Evolutionary conservation across 2,797 vertebrate genomes (phyloP).

Genomic region (Clarias pachynema): DNA sequence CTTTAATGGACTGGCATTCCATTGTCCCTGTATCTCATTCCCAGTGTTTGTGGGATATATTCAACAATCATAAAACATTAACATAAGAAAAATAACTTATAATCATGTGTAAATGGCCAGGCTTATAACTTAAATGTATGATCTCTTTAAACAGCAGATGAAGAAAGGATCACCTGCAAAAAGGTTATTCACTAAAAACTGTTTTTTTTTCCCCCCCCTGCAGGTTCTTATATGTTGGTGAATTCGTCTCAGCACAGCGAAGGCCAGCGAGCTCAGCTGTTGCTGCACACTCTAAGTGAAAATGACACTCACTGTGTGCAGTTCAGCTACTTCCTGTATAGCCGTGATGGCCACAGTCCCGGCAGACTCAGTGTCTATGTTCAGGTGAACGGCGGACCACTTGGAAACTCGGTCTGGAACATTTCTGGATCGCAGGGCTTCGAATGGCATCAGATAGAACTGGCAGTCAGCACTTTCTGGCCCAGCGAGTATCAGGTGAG

Average conservation of each 20-base stretch:
- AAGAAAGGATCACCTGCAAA: no score
- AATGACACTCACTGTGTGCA: slow-evolving; percentile 97
- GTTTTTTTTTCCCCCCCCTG: not conserved
- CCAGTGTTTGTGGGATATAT: not conserved
- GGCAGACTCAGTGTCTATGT: slow-evolving; percentile 86
- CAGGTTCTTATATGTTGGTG: slow-evolving; percentile 95
- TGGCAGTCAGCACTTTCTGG: slow-evolving; percentile 96
- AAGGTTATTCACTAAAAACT: not conserved
- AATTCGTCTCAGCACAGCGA: slow-evolving; percentile 88
- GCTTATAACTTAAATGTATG: not conserved
- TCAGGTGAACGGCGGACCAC: slow-evolving; percentile 83
- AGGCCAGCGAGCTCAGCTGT: slow-evolving; percentile 85
- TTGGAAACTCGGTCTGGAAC: slow-evolving; percentile 90
- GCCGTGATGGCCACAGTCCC: slow-evolving; percentile 89
- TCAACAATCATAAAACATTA: not conserved
- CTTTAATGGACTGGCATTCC: not conserved
- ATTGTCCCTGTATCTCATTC: not conserved
- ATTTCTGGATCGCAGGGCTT: slow-evolving; percentile 85
- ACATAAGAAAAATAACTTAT: not conserved
- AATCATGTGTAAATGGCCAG: not conserved
- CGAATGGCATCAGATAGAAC: slow-evolving; percentile 93
- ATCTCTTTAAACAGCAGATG: not conserved
- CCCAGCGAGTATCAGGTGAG: slow-evolving; percentile 94
- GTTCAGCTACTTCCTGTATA: slow-evolving; percentile 97
- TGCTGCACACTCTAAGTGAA: slow-evolving; percentile 89